A percentile compares a stretch with the other conserved stretches of the same genome.
Evolutionary conservation across 2,797 vertebrate genomes (phyloP).

Genomic region (Pseudochirops corinnae): DNA sequence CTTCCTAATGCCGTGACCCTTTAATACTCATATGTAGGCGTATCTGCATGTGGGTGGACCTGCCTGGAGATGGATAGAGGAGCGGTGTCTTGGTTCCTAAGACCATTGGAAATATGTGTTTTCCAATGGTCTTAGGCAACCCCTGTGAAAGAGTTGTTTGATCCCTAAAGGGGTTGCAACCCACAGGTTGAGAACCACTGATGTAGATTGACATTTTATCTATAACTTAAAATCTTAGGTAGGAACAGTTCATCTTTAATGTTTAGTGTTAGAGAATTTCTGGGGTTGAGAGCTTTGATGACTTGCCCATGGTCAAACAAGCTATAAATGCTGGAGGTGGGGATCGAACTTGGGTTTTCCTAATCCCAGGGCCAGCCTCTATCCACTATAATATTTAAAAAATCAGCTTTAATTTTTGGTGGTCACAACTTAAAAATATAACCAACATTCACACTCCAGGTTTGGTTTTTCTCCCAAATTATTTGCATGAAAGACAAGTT

Average conservation of each 20-base stretch:
- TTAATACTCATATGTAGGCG: too few relatives aligned
- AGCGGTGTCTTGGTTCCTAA: too few relatives aligned
- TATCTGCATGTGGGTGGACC: too few relatives aligned
- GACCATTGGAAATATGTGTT: too few relatives aligned
- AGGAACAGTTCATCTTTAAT: neutral
- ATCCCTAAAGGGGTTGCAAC: too few relatives aligned
- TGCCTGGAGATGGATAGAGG: too few relatives aligned
- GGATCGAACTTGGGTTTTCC: neutral
- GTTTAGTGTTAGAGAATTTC: neutral
- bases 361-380: neutral
- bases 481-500: neutral
- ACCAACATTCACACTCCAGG: neutral
- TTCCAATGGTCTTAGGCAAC: too few relatives aligned
- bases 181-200: too few relatives aligned
- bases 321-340: neutral
- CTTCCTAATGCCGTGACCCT: too few relatives aligned
- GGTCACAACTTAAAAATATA: neutral
- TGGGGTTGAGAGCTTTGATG: neutral
- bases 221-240: neutral
- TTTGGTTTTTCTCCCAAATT: neutral
- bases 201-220: neutral
- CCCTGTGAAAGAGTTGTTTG: too few relatives aligned
- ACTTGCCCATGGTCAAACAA: neutral
- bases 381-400: neutral
- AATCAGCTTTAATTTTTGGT: conserved; percentile 9